These are phyloP conservation scores for Tragelaphus imberbis DNA, from an alignment of 2,113 vertebrate genomes.

Conservation along the genomic window DNA sequence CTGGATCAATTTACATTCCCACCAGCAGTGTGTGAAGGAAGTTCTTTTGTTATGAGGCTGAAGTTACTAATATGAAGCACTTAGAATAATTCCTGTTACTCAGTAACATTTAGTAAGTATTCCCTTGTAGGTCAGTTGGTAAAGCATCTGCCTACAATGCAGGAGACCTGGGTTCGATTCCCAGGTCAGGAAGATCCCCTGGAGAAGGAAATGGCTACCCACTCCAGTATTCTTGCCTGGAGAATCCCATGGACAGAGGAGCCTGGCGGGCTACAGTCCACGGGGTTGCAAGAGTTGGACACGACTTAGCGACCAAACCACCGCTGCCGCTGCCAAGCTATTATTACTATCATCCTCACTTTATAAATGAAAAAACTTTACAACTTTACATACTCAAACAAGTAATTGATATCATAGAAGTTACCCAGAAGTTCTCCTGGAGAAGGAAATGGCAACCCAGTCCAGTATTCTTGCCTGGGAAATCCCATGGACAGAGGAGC, in stretches of 20 bases:
- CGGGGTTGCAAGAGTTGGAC: too few relatives aligned
- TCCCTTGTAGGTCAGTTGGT: not conserved
- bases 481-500: not conserved
- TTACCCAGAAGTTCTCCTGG: not conserved
- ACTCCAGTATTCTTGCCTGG: too few relatives aligned
- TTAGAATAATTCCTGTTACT: not conserved
- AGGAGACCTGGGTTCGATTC: not conserved
- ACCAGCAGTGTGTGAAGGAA: not conserved
- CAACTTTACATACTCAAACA: not conserved
- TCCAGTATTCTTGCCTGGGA: not conserved
- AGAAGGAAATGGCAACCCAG: not conserved
- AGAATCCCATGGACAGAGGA: too few relatives aligned
- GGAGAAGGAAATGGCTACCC: too few relatives aligned
- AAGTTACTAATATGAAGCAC: not conserved
- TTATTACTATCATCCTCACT: not conserved
- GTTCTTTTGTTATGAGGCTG: not conserved
- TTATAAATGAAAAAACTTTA: not conserved
- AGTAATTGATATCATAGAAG: not conserved
- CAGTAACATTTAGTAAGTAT: not conserved
- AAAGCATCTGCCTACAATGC: not conserved
- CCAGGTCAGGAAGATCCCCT: not conserved
- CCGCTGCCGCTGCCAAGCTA: accelerated
- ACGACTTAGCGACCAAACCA: too few relatives aligned
- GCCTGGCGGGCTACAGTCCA: too few relatives aligned
- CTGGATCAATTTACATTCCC: not conserved